A percentile compares a stretch with the other conserved stretches of the same genome.
Conservation (phyloP, 2,888 invertebrate species). For the Cheilosia impressa region DNA sequence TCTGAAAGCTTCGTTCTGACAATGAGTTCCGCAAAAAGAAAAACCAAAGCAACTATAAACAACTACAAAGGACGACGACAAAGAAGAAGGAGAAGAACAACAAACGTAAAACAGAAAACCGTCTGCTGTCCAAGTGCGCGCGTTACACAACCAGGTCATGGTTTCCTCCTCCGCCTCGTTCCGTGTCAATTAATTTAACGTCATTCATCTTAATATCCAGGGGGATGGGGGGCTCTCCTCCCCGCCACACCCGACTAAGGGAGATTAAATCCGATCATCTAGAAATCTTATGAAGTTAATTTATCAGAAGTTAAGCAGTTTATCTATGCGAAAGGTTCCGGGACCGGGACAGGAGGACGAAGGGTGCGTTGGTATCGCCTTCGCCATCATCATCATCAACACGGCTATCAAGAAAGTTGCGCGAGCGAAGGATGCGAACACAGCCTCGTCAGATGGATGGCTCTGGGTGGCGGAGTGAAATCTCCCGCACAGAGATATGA, state of each 20-base stretch:
- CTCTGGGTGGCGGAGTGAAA: neutral
- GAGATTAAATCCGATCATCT: slow-evolving; percentile 71
- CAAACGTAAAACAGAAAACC: neutral
- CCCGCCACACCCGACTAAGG: neutral
- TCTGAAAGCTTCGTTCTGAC: slow-evolving; percentile 62
- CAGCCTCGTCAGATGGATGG: slow-evolving; percentile 28
- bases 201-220: slow-evolving; percentile 47
- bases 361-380: slow-evolving; percentile 1
- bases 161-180: slow-evolving; percentile 7
- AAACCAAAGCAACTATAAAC: neutral
- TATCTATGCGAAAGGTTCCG: slow-evolving; percentile 62
- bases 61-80: neutral
- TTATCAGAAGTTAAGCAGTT: slow-evolving; percentile 74
- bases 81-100: neutral
- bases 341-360: neutral
- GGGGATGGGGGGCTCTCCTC: neutral
- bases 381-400: slow-evolving; percentile 48
- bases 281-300: slow-evolving; percentile 74
- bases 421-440: slow-evolving; percentile 4
- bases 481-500: slow-evolving; percentile 12
- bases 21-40: slow-evolving; percentile 26
- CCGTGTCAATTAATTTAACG: slow-evolving; percentile 50
- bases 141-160: slow-evolving; percentile 51
- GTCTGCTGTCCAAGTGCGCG: slow-evolving; percentile 31
- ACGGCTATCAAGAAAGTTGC: slow-evolving; percentile 59